Percentiles rank a stretch among this genome's conserved stretches.
These are phyloP conservation scores for Peromyscus leucopus DNA, from an alignment of 2,113 vertebrate species.

Conservation along the genomic window DNA sequence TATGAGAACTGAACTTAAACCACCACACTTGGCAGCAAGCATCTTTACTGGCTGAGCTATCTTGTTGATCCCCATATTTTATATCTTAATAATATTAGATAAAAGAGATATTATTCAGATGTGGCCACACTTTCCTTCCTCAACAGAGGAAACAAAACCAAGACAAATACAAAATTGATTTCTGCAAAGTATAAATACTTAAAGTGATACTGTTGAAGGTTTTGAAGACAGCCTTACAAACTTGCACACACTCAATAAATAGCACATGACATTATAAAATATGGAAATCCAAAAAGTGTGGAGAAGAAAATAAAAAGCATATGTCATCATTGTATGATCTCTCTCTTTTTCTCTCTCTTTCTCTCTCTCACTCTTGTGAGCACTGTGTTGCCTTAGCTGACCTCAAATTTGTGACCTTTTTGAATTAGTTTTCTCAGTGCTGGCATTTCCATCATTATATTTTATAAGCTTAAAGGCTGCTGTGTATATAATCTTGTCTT, in stretches of 20 bases:
- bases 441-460: not conserved
- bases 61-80: not conserved
- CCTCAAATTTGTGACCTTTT: not conserved
- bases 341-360: not conserved
- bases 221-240: slow-evolving; percentile 56
- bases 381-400: not conserved
- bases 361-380: not conserved
- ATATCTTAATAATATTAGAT: slow-evolving; percentile 44
- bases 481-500: slow-evolving; percentile 47
- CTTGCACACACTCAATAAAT: slow-evolving; percentile 23
- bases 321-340: not conserved
- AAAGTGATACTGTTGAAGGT: slow-evolving; percentile 55
- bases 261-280: slow-evolving; percentile 39
- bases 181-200: slow-evolving; percentile 50
- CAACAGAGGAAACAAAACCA: slow-evolving; percentile 57
- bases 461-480: slow-evolving; percentile 50
- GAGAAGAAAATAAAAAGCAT: slow-evolving; percentile 4
- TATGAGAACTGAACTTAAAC: not conserved
- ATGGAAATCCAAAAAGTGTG: slow-evolving; percentile 46
- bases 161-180: slow-evolving; percentile 47
- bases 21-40: not conserved
- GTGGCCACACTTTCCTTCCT: slow-evolving; percentile 26
- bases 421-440: not conserved
- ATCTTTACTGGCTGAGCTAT: not conserved
- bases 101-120: slow-evolving; percentile 50